These are phyloP conservation scores for Formica aserva DNA, from an alignment of 2,888 invertebrate species.

Conservation along the genomic window DNA sequence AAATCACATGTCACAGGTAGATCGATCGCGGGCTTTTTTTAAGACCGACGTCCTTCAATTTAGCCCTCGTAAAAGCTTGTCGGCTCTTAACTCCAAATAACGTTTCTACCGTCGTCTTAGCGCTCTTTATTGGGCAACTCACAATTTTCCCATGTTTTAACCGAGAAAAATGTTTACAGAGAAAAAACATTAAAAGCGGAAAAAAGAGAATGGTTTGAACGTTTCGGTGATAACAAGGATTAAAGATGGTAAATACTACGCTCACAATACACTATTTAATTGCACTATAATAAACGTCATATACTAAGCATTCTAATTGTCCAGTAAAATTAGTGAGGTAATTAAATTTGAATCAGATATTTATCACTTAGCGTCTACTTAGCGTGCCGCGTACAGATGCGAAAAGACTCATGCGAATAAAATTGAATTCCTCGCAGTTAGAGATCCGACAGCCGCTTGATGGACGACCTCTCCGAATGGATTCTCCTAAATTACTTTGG, in stretches of 20 bases:
- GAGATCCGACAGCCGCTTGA: slow-evolving; percentile 65
- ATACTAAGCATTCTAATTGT: neutral
- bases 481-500: slow-evolving; percentile 62
- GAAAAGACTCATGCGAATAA: slow-evolving; percentile 45
- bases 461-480: slow-evolving; percentile 61
- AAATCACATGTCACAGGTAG: slow-evolving; percentile 20
- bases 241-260: neutral
- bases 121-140: neutral
- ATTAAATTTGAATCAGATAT: slow-evolving; percentile 62
- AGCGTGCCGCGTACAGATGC: slow-evolving; percentile 20
- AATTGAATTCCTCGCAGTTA: slow-evolving; percentile 59
- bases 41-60: neutral
- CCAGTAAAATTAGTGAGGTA: slow-evolving; percentile 27
- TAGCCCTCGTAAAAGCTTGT: slow-evolving; percentile 6
- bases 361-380: slow-evolving; percentile 47
- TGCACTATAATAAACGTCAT: neutral
- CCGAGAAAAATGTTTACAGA: neutral
- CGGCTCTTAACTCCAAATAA: neutral
- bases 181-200: neutral
- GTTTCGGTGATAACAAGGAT: neutral
- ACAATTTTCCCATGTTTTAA: neutral
- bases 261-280: slow-evolving; percentile 18
- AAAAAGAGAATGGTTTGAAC: neutral
- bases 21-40: slow-evolving; percentile 23
- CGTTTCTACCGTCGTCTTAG: neutral